These are phyloP conservation scores for Smutsia gigantea DNA, from an alignment of 2,797 vertebrate genomes.

Conservation along the genomic window DNA sequence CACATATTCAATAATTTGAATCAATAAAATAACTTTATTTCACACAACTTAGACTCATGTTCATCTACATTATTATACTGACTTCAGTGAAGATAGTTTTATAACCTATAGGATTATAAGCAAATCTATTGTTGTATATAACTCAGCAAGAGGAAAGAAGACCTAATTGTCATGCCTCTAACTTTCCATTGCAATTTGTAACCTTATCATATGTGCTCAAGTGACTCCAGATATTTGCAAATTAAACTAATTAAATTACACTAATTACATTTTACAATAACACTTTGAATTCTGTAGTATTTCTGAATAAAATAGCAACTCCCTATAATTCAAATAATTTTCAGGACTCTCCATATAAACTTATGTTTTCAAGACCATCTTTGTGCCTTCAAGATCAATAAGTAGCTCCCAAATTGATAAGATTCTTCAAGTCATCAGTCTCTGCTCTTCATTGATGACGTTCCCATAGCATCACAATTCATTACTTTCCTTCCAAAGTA, in stretches of 20 bases:
- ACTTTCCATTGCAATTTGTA: neutral
- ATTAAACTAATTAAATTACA: neutral
- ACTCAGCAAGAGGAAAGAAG: neutral
- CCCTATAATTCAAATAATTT: neutral
- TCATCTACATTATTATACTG: neutral
- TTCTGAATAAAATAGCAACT: neutral
- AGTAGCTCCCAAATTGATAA: neutral
- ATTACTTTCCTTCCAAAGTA: neutral
- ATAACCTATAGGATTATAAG: neutral
- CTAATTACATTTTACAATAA: neutral
- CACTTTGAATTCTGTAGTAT: neutral
- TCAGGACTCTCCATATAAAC: neutral
- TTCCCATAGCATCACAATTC: neutral
- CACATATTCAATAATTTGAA: neutral
- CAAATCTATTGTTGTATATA: neutral
- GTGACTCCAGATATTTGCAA: neutral
- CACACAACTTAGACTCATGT: neutral
- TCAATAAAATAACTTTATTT: conserved; percentile 20
- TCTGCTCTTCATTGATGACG: neutral
- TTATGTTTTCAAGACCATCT: neutral
- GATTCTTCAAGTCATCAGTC: neutral
- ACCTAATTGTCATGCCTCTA: neutral
- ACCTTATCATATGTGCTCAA: neutral
- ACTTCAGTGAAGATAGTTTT: neutral
- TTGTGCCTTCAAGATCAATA: neutral